Evolutionary conservation across 2,113 vertebrate genomes (phyloP), one percentile per base, ranked within the genome.

Genomic region (Tamias sibiricus): DNA sequence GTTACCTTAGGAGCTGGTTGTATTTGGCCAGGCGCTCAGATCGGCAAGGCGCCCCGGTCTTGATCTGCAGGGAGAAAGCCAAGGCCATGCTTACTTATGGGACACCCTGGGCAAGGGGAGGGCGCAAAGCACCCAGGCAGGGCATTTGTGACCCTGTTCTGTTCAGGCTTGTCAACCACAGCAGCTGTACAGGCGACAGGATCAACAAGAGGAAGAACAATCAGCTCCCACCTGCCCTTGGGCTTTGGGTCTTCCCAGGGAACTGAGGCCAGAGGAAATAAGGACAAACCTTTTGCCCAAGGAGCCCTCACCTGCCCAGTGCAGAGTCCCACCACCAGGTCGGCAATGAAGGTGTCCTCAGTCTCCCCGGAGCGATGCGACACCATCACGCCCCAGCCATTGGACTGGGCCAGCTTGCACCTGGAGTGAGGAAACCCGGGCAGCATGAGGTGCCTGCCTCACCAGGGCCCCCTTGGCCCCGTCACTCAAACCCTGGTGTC

Each of bases 21-120:
- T 99, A 99, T 98, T 99, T 99, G 96, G 99, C 99, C 98, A 99
- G 97, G 74, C 99, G 99, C 98, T 99, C 99, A 2, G 99, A 99
- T 96, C 99, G 98, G 99, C 99, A 99, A 2, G 99, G 99, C 42
- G 99, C 99, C 37, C 99, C 99, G 0, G 99, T 99, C 98, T 99
- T 99, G 96, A 99, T 99, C 99, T 99, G 98, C 37, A 94, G 90
- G 74, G 69, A 74, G n/a, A 71, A 47, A 77, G 79, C 3, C 37
- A 47, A 47, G 47, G 28, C 8, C 22, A 35, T 0, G 10, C 52
- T 8, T 26, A 20, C 8, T n/a, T 26, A 26, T 0, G 35, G 28
- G 22, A 19, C 5, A 3, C 52, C 20, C 24, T 1, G 10, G 74
- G 72, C 35, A 47, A 28, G 22, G 22, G 16, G 47, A 87, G 6